Base-by-base conservation (phyloP, 2,888 invertebrate genomes). In the Drosophila mulleri region DNA sequence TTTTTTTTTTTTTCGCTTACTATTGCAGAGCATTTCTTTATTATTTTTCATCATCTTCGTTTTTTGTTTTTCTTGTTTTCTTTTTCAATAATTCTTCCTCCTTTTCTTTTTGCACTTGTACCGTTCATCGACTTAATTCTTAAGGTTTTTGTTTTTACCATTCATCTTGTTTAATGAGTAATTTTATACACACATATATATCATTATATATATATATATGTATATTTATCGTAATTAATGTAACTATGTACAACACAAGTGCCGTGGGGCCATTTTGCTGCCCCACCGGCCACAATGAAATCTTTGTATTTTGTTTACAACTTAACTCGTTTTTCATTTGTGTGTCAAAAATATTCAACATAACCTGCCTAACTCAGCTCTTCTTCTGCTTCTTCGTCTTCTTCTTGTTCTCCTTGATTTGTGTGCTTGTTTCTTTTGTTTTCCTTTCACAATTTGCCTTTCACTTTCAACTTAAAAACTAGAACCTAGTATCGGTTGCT, bases 21-120 rank as follows among this genome's bases (percentile, higher is more conserved):
- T 90, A 91, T 91, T 91, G 91, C 90, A 91, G 91, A 91, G 91
- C 91, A 88, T 91, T 86, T 88, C 80, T 81, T 83, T 90, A 83
- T 86, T 89, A 79, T 77, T 76, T 80, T 85, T 75, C 64, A 71
- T 80, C 65, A 80, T 75, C 52, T 78, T 67, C 32, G 42, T 29
- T 72, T 66, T 81, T 60, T 82, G 45, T 52, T 81, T 72, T 54
- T 81, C 41, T 52, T 79, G 64, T 57, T 61, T 60, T 67, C 67
- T 69, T 74, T 67, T 59, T 80, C 29, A 63, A 71, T 73, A 66
- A 71, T 78, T 67, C 32, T 35, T 50, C 77, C 9, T 29, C n/a
- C 18, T 20, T 50, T 20, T 32, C 50, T 35, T 50, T 81, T 88
- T 86, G 88, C 86, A 88, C 88, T 88, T 88, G 86, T 87, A 86